Conservation (phyloP, 2,113 vertebrate genomes). For the Plectropomus leopardus region DNA sequence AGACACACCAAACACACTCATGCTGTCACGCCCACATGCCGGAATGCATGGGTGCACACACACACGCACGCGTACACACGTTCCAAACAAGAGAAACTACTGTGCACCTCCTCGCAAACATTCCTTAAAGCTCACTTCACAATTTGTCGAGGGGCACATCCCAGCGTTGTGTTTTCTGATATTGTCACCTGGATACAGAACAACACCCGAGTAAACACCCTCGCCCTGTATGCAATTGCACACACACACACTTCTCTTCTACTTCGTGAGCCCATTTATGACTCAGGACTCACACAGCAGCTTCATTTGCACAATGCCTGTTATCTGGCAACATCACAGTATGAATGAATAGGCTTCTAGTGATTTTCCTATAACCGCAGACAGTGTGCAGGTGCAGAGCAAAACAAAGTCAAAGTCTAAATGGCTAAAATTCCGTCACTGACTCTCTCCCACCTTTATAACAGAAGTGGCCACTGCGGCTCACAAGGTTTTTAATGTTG, state of each 20-base stretch:
- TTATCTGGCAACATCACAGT: slow-evolving; percentile 52
- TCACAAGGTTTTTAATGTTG: not conserved
- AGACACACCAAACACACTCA: slow-evolving; percentile 43
- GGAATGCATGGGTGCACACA: slow-evolving; percentile 40
- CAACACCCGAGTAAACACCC: slow-evolving; percentile 47
- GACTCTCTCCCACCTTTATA: not conserved
- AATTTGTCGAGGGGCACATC: slow-evolving; percentile 44
- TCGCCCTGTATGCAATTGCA: not conserved
- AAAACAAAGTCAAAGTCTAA: slow-evolving; percentile 27
- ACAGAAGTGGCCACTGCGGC: not conserved
- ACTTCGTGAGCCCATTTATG: slow-evolving; percentile 44
- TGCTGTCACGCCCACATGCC: slow-evolving; percentile 46
- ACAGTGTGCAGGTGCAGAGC: slow-evolving; percentile 16
- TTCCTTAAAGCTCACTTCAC: slow-evolving; percentile 60
- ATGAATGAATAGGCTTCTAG: slow-evolving; percentile 53
- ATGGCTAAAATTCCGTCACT: not conserved
- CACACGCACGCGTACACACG: slow-evolving; percentile 31
- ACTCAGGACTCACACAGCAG: slow-evolving; percentile 23
- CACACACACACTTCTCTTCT: slow-evolving; percentile 16
- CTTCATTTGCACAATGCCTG: slow-evolving; percentile 65
- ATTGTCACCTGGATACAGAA: slow-evolving; percentile 68
- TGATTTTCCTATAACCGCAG: slow-evolving; percentile 66
- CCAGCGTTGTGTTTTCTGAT: slow-evolving; percentile 34
- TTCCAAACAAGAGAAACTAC: slow-evolving; percentile 48
- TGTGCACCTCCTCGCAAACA: slow-evolving; percentile 49